These are phyloP conservation scores for Ammodramus savannarum DNA, from an alignment of 2,113 vertebrate genomes.

Conservation along the genomic window DNA sequence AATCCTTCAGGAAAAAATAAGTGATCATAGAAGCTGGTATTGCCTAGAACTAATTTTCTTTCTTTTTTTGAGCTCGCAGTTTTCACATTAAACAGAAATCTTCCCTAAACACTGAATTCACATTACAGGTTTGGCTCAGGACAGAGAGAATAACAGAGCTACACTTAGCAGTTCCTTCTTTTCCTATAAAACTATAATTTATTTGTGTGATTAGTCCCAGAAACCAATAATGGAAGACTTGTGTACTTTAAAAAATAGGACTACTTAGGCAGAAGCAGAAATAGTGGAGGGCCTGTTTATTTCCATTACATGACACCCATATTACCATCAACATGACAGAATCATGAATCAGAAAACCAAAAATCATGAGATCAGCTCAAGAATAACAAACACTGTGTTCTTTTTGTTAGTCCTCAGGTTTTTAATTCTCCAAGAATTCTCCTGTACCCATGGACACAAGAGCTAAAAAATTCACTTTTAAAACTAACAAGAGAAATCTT, in stretches of 20 bases:
- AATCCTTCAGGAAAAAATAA: not conserved
- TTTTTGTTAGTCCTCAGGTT: not conserved
- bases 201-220: not conserved
- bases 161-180: not conserved
- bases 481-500: not conserved
- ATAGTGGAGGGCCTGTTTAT: not conserved
- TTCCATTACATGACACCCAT: not conserved
- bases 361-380: constrained; percentile 30
- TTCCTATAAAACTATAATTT: not conserved
- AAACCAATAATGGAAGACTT: not conserved
- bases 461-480: not conserved
- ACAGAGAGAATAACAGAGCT: not conserved
- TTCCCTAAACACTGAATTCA: not conserved
- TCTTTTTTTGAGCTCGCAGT: not conserved
- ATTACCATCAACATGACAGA: not conserved
- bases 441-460: not conserved
- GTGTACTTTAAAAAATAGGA: not conserved
- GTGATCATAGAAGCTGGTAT: not conserved
- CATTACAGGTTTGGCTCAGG: not conserved
- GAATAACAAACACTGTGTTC: not conserved
- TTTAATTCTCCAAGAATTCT: not conserved
- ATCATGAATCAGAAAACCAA: constrained; percentile 45
- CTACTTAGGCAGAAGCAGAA: not conserved
- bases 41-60: not conserved
- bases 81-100: not conserved